Evolutionary conservation across 2,797 vertebrate species (phyloP).

Genomic region (Odontamblyopus rebecca): DNA sequence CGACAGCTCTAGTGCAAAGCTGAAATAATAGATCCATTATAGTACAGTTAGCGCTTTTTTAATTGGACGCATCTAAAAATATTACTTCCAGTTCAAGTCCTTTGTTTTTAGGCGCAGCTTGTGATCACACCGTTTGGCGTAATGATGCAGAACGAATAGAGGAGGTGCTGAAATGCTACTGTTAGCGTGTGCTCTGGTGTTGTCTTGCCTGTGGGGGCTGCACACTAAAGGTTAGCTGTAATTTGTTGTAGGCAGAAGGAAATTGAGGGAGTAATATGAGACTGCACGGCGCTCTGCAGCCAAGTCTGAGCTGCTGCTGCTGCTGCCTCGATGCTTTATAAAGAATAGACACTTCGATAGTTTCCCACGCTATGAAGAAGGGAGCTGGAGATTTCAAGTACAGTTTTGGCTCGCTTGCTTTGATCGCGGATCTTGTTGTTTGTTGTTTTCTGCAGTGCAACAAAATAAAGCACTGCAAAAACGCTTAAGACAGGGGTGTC

Average conservation of each 20-base stretch:
- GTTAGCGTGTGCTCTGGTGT: conserved; percentile 10
- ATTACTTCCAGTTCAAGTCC: background rate
- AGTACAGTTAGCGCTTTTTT: background rate
- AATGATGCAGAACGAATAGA: conserved; percentile 38
- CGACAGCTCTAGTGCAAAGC: too few relatives aligned
- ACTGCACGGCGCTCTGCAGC: background rate
- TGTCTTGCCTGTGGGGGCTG: background rate
- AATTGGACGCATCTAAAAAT: background rate
- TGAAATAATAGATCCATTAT: background rate
- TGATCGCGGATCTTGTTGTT: background rate
- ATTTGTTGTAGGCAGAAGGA: conserved; percentile 9
- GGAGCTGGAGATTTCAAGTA: background rate
- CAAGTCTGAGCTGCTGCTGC: background rate
- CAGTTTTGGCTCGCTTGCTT: background rate
- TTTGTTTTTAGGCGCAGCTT: background rate
- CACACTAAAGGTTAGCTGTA: conserved; percentile 3
- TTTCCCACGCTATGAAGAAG: conserved; percentile 1
- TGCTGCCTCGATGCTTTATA: background rate
- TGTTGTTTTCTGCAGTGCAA: background rate
- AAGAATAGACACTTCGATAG: background rate
- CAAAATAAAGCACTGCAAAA: too few relatives aligned
- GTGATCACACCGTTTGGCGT: conserved; percentile 21
- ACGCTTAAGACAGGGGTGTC: too few relatives aligned
- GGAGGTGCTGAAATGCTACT: conserved; percentile 3
- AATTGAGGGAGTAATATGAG: conserved; percentile 6